Conservation (phyloP, 2,113 vertebrate genomes). For the Poicephalus meyeri region DNA sequence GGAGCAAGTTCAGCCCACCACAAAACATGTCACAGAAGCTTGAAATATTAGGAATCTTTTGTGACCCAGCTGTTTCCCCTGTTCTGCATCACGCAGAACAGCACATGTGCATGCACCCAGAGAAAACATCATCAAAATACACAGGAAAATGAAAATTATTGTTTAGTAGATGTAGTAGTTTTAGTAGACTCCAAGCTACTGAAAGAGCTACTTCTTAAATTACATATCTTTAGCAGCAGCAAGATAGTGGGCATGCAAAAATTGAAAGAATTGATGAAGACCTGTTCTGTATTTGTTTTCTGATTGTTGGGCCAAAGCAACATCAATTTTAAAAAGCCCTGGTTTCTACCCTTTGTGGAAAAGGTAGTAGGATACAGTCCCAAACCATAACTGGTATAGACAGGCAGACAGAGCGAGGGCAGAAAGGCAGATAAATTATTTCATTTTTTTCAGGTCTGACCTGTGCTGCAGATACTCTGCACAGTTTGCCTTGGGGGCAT, state of each 20-base stretch:
- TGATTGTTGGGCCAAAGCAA: not conserved
- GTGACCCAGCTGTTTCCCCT: not conserved
- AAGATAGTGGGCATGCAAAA: not conserved
- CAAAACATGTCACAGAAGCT: not conserved
- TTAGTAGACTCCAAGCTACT: not conserved
- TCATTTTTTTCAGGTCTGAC: not conserved
- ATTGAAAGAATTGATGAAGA: not conserved
- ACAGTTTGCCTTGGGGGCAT: not conserved
- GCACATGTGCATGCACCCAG: not conserved
- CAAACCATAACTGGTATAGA: not conserved
- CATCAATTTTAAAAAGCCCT: not conserved
- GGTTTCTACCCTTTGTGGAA: not conserved
- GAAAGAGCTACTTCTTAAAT: not conserved
- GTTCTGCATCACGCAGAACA: not conserved
- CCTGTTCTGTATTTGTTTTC: not conserved
- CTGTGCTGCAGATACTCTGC: not conserved
- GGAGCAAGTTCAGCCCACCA: not conserved
- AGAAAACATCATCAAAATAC: not conserved
- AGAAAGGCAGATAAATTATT: not conserved
- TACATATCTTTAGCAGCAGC: not conserved
- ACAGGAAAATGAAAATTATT: not conserved
- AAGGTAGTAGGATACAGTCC: not conserved
- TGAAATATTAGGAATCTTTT: not conserved
- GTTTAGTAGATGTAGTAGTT: not conserved
- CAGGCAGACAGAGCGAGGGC: not conserved